Evolutionary conservation across 2,113 vertebrate species (phyloP).

Genomic region (Bufo gargarizans): DNA sequence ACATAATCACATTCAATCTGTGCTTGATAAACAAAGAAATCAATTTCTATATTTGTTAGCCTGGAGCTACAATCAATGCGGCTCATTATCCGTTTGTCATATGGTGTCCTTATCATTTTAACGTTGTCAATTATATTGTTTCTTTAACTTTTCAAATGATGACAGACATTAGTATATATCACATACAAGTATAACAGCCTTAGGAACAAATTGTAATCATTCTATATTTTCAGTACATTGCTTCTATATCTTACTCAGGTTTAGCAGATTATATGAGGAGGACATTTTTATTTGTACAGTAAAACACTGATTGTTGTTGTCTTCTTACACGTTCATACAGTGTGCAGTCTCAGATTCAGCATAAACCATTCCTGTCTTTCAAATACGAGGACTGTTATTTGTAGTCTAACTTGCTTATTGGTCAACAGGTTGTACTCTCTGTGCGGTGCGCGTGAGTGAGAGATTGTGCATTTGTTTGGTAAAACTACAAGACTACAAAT

Average conservation of each 20-base stretch:
- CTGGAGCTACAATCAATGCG: conserved; percentile 12
- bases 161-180: background rate
- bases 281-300: too few species aligned
- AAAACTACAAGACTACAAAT: too few species aligned
- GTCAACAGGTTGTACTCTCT: too few species aligned
- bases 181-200: background rate
- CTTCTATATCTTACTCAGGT: background rate
- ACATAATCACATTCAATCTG: conserved; percentile 10
- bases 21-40: conserved; percentile 28
- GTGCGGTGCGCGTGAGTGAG: too few species aligned
- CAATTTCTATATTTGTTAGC: conserved; percentile 28
- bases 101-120: background rate
- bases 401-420: too few species aligned
- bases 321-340: too few species aligned
- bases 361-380: too few species aligned
- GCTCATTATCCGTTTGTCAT: conserved; percentile 30
- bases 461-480: too few species aligned
- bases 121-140: background rate
- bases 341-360: too few species aligned
- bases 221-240: background rate
- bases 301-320: background rate
- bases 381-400: too few species aligned
- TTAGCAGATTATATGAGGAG: background rate
- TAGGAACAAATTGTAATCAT: background rate
- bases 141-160: background rate